Conservation (phyloP, 2,888 invertebrate species). For the Teleogryllus oceanicus region DNA sequence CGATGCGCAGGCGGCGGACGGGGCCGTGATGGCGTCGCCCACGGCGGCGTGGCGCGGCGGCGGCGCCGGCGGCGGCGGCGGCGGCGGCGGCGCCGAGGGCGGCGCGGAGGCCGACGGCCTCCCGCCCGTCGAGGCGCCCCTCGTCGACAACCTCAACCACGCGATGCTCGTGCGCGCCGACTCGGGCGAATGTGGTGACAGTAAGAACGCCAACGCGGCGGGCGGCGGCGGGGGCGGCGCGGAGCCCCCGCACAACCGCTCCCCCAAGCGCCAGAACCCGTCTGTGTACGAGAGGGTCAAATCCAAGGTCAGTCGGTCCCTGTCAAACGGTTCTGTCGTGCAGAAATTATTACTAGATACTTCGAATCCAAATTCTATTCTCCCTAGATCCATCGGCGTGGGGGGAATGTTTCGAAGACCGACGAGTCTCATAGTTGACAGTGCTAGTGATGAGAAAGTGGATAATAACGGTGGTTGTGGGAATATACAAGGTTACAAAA, state of each 20-base stretch:
- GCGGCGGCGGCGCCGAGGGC: not conserved
- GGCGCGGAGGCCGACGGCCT: not conserved
- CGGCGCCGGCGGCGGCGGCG: not conserved
- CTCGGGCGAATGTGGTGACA: not conserved
- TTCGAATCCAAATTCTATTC: constrained; percentile 31
- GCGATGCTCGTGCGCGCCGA: constrained; percentile 22
- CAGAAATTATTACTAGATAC: constrained; percentile 43
- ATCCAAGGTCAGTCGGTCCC: constrained; percentile 58
- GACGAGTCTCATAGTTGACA: constrained; percentile 55
- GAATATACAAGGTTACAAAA: constrained; percentile 22
- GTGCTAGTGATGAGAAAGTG: constrained; percentile 40
- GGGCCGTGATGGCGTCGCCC: not conserved
- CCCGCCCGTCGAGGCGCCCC: constrained; percentile 32
- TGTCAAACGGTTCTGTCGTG: constrained; percentile 63
- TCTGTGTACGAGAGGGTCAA: constrained; percentile 52
- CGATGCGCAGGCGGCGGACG: not conserved
- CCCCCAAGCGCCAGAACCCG: constrained; percentile 52
- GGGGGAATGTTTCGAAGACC: constrained; percentile 51
- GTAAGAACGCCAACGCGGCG: not conserved
- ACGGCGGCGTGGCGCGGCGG: constrained; percentile 19
- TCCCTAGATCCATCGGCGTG: constrained; percentile 32
- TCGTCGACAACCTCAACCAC: constrained; percentile 28
- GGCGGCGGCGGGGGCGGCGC: not conserved
- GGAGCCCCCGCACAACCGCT: constrained; percentile 45
- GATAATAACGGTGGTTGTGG: constrained; percentile 42